Evolutionary conservation across 2,888 invertebrate genomes (phyloP), one percentile per base, ranked within the genome.

Genomic region (Lasioglossum vierecki): DNA sequence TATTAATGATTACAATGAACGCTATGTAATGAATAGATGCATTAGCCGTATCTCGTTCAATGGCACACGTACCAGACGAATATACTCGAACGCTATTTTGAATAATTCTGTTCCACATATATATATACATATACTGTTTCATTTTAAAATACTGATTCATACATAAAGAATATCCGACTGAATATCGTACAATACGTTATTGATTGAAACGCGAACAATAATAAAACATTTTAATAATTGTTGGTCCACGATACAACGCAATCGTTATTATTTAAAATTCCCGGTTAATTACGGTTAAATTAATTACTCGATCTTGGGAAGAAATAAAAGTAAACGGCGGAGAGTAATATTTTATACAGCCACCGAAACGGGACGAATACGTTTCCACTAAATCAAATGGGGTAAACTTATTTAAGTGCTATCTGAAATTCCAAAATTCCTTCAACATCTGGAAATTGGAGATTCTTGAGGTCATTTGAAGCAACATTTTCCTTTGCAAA

Each of bases 51-150:
- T 68, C 39, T 39, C 35, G 35, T 68, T 39, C 0, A 68, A 39
- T 35, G 18, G 66, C 35, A 66, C 66, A 8, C 18, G 35, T 18
- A 22, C 18, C 35, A 15, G 18, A 39, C 39, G 39, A 68, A 68
- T 4, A 68, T 39, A 26, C 15, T n/a, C 70, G 35, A 11, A n/a
- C 22, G 22, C 41, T 22, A 22, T 70, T 70, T 70, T 41, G 41
- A 70, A 39, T 70, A 41, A 70, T 70, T 41, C 41, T 83, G 82
- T 85, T 86, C 3, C 6, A 8, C n/a, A 74, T n/a, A n/a, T n/a
- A n/a, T n/a, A n/a, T n/a, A 86, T 83, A 85, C 83, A 88, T 85
- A 87, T 85, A 82, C 79, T 87, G 89, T 89, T 88, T 84, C 84
- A 88, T 87, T 89, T 88, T 83, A 46, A 63, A 53, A 78, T 80